A percentile compares a stretch with the other conserved stretches of the same genome.
Evolutionary conservation across 1,140 invertebrate species (phyloP).

Genomic region (Drosophila willistoni): DNA sequence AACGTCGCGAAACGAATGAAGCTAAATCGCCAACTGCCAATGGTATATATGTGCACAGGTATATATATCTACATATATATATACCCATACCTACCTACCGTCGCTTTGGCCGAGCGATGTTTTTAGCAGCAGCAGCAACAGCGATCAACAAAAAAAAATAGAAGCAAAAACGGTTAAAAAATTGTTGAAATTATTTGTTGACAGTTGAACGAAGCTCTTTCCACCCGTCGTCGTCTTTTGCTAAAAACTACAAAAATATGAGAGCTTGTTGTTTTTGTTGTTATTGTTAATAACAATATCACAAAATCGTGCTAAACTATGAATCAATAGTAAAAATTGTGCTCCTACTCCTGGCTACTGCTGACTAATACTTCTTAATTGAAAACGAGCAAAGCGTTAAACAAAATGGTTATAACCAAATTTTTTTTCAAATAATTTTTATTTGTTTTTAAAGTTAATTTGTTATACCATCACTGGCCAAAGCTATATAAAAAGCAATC

Average conservation of each 20-base stretch:
- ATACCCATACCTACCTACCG: slow-evolving; percentile 21
- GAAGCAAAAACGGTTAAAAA: slow-evolving; percentile 63
- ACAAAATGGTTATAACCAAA: not conserved
- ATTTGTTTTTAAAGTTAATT: slow-evolving; percentile 18
- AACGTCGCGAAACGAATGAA: slow-evolving; percentile 77
- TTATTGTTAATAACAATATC: slow-evolving; percentile 34
- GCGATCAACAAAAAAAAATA: not conserved
- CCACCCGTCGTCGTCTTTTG: slow-evolving; percentile 30
- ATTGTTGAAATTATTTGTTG: slow-evolving; percentile 68
- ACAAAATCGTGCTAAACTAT: slow-evolving; percentile 69
- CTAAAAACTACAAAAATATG: slow-evolving; percentile 22
- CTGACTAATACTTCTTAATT: slow-evolving; percentile 42
- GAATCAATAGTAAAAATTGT: slow-evolving; percentile 44
- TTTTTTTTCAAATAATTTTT: slow-evolving; percentile 25
- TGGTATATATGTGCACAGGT: slow-evolving; percentile 62
- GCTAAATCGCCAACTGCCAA: slow-evolving; percentile 69
- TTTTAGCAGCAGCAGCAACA: slow-evolving; percentile 42
- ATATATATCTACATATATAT: slow-evolving; percentile 18
- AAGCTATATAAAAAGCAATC: slow-evolving; percentile 12
- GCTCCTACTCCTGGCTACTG: not conserved
- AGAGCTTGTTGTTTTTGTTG: slow-evolving; percentile 28
- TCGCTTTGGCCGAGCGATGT: slow-evolving; percentile 21
- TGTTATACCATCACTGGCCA: not conserved
- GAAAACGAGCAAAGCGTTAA: not conserved
- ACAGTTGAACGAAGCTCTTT: slow-evolving; percentile 38